Conservation (phyloP, 2,888 invertebrate species). For the Caradrina kadenii region DNA sequence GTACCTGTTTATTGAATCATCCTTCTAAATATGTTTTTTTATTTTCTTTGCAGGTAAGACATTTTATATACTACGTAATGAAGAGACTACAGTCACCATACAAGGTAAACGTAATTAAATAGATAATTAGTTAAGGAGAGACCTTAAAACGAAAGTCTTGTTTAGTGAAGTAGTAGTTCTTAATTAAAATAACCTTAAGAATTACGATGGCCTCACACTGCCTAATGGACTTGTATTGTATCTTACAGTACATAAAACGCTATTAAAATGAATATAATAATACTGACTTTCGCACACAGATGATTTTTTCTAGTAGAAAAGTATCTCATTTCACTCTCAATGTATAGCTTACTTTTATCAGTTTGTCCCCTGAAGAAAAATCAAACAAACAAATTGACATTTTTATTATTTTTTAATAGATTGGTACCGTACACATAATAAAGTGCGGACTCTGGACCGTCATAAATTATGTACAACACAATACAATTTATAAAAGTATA, state of each 20-base stretch:
- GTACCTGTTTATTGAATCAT: neutral
- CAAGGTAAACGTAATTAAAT: constrained; percentile 66
- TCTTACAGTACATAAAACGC: constrained; percentile 20
- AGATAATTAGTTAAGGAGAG: constrained; percentile 41
- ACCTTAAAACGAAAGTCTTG: constrained; percentile 64
- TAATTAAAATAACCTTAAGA: constrained; percentile 58
- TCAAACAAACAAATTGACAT: too few species aligned
- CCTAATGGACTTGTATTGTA: constrained; percentile 52
- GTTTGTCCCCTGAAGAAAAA: neutral
- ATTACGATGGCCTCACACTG: constrained; percentile 32
- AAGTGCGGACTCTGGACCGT: too few species aligned
- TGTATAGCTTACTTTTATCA: neutral
- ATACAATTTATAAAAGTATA: too few species aligned
- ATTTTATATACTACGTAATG: constrained; percentile 23
- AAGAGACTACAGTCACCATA: constrained; percentile 19
- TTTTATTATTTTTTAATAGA: too few species aligned
- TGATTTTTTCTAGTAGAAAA: too few species aligned
- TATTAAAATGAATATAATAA: constrained; percentile 12
- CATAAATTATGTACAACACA: too few species aligned
- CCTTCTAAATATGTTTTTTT: constrained; percentile 27
- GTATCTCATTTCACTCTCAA: neutral
- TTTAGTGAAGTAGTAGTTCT: constrained; percentile 60
- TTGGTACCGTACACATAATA: too few species aligned
- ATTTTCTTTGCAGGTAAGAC: constrained; percentile 72
- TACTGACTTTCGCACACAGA: neutral